Evolutionary conservation across 2,888 invertebrate species (phyloP).

Genomic region (Agrotis ipsilon): DNA sequence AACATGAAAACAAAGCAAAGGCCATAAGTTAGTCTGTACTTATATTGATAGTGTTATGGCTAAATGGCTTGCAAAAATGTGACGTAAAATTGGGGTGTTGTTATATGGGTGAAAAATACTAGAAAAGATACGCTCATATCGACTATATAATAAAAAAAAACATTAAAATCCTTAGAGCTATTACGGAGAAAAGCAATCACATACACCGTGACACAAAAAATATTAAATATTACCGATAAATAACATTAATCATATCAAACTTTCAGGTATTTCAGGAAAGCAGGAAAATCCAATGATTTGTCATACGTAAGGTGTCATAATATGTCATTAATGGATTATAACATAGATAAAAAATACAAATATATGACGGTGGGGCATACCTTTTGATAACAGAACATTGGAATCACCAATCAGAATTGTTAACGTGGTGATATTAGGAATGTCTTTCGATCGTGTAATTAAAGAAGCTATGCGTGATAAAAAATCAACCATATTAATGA

Average conservation of each 20-base stretch:
- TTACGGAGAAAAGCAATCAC: no score
- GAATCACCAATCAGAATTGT: conserved; percentile 21
- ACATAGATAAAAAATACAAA: not conserved
- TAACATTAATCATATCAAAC: not conserved
- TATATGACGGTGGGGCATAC: not conserved
- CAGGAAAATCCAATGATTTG: conserved; percentile 23
- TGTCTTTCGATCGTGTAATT: not conserved
- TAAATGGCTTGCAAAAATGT: no score
- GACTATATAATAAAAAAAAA: no score
- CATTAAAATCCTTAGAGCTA: no score
- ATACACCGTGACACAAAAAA: no score
- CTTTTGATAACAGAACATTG: conserved; percentile 14
- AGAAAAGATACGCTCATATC: no score
- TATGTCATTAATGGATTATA: conserved; percentile 20
- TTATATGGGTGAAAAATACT: no score
- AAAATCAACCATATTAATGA: no score
- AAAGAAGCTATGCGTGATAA: conserved; percentile 11
- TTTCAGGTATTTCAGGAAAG: conserved; percentile 5
- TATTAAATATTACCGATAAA: not conserved
- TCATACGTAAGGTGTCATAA: not conserved
- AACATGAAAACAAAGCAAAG: no score
- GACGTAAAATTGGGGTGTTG: no score
- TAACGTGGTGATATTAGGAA: conserved; percentile 33
- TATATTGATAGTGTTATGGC: no score
- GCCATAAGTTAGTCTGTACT: no score